Percentiles rank a stretch among this genome's conserved stretches.
Conservation (phyloP, 53 echinoderm and acorn worm genomes). For the Temnopleurus reevesii region DNA sequence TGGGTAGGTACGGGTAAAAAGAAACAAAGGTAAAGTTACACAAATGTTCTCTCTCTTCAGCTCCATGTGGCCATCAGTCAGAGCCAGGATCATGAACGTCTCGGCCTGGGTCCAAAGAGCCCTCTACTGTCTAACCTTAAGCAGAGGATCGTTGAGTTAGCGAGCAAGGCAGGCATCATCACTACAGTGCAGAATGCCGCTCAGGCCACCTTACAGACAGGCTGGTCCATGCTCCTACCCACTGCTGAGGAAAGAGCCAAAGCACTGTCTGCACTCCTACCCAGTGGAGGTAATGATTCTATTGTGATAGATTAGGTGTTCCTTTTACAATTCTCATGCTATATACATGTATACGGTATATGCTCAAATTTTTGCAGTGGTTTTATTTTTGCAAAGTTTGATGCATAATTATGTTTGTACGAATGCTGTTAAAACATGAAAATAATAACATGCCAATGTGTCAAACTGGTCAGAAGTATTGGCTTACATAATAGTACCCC, state of each 20-base stretch:
- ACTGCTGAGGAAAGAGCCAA: slow-evolving; percentile 98
- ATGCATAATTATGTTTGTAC: too few relatives aligned
- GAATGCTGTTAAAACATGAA: too few relatives aligned
- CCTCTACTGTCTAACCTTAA: slow-evolving; percentile 88
- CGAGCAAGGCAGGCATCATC: slow-evolving; percentile 94
- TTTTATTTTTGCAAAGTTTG: too few relatives aligned
- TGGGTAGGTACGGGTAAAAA: too few relatives aligned
- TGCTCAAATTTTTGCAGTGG: too few relatives aligned
- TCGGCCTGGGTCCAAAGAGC: slow-evolving; percentile 85
- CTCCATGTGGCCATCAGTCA: slow-evolving; percentile 95
- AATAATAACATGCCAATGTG: too few relatives aligned
- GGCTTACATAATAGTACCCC: too few relatives aligned
- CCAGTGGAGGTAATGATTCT: slow-evolving; percentile 96
- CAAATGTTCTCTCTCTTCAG: slow-evolving; percentile 39
- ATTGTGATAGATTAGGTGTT: too few relatives aligned
- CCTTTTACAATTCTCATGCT: too few relatives aligned
- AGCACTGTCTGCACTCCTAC: slow-evolving; percentile 87
- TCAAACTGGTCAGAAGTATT: too few relatives aligned
- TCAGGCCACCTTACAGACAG: slow-evolving; percentile 91
- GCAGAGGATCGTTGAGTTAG: slow-evolving; percentile 93
- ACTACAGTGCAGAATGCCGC: slow-evolving; percentile 86
- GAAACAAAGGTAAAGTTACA: too few relatives aligned
- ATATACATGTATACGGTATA: too few relatives aligned
- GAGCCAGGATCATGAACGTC: slow-evolving; percentile 76
- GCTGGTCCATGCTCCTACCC: slow-evolving; percentile 95